Base-by-base conservation (phyloP, 1,140 invertebrate genomes). In the Caerostris extrusa region DNA sequence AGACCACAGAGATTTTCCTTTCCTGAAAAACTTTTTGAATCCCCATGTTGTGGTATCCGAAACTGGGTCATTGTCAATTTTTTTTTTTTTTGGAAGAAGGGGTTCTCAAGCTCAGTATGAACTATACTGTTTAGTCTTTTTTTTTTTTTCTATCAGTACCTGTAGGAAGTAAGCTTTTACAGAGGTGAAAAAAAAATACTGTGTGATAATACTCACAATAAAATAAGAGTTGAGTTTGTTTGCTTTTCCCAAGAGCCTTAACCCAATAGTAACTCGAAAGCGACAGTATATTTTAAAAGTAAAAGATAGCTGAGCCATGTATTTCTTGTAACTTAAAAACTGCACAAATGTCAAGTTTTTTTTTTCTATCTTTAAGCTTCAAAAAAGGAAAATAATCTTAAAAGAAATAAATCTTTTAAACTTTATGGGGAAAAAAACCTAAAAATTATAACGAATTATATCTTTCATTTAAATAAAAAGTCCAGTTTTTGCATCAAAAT, bases 61-160 rank as follows among this genome's bases (percentile, higher is more conserved):
- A 83, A 19, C n/a, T 83, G 82, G 82, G 82, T 83, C 82, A 83
- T 83, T 83, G 82, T 83, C 82, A 83, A 83, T 58, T 58, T 83
- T 57, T 83, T 77, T 10, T 7, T 34, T 83, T 77, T 10, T 7
- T 34, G 34, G 69, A 8, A 19, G 67, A 5, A 53, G n/a, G 82
- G 53, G 14, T 12, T 77, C 69, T 77, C 69, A 56, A 17, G 3
- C 17, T n/a, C 6, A n/a, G 12, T 34, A 34, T 2, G 34, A 2
- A 2, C 34, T 34, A 34, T 34, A 34, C 34, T 34, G 34, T 34
- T 34, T 34, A 2, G 34, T 34, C 34, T 34, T 34, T 34, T 34
- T 34, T 34, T 34, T 57, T 83, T 83, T 57, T 19, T 12, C 71
- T 34, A 57, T 83, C 56, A 83, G 56, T 83, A 83, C 82, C 82